Conservation (phyloP, 2,888 invertebrate genomes). For the Nomada ruficornis region DNA sequence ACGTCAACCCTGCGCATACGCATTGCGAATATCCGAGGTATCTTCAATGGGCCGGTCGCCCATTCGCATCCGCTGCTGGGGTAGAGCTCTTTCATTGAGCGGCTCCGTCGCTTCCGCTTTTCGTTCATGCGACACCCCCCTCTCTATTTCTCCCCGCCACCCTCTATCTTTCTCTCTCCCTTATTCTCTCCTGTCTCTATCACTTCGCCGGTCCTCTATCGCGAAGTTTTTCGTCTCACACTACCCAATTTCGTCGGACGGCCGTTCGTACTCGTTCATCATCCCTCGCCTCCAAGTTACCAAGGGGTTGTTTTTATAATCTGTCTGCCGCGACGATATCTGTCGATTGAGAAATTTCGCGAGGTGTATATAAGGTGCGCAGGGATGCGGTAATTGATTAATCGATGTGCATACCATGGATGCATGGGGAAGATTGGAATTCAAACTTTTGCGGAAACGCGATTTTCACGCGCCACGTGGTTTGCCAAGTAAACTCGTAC, state of each 20-base stretch:
- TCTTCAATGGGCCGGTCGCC: slow-evolving; percentile 79
- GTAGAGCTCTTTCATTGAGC: slow-evolving; percentile 81
- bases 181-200: slow-evolving; percentile 17
- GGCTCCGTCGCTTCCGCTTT: slow-evolving; percentile 77
- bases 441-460: too few relatives aligned
- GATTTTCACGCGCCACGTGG: too few relatives aligned
- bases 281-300: neutral
- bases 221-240: slow-evolving; percentile 15
- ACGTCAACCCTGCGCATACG: slow-evolving; percentile 74
- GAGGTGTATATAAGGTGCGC: too few relatives aligned
- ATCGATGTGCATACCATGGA: too few relatives aligned
- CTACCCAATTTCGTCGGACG: slow-evolving; percentile 1
- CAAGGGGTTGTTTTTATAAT: neutral
- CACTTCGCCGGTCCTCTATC: slow-evolving; percentile 9
- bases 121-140: slow-evolving; percentile 76
- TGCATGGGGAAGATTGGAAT: too few relatives aligned
- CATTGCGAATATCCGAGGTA: slow-evolving; percentile 70
- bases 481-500: too few relatives aligned
- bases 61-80: slow-evolving; percentile 79
- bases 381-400: too few relatives aligned
- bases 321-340: too few relatives aligned
- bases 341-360: too few relatives aligned
- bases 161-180: slow-evolving; percentile 39
- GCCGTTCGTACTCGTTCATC: neutral
- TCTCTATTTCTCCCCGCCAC: slow-evolving; percentile 39